Percentiles rank a stretch among this genome's conserved stretches.
phyloP scores from a whole-genome alignment of 2,888 invertebrate genomes.

The Agrochola lota region DNA sequence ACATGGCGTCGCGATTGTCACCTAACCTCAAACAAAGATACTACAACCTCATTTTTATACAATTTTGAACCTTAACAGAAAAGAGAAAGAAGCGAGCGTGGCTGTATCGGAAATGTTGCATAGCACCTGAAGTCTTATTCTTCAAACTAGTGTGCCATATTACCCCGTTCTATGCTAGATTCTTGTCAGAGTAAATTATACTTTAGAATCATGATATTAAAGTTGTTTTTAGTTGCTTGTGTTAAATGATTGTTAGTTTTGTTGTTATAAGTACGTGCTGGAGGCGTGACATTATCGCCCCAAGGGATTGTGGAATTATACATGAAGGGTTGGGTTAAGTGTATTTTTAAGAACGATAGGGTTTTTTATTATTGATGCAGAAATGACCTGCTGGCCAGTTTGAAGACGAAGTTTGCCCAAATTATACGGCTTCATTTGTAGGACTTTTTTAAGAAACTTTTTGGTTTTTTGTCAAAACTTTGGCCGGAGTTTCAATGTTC shows the following conservation, averaged over 20 bases:
- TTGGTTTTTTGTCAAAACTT: neutral
- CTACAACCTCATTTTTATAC: slow-evolving; percentile 37
- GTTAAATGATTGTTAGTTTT: slow-evolving; percentile 75
- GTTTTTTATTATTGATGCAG: slow-evolving; percentile 82
- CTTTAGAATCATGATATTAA: slow-evolving; percentile 51
- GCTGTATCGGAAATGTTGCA: slow-evolving; percentile 60
- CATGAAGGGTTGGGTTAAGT: slow-evolving; percentile 88
- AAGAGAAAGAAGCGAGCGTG: slow-evolving; percentile 59
- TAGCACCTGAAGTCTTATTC: slow-evolving; percentile 85
- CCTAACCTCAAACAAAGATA: slow-evolving; percentile 80
- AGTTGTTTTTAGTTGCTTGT: slow-evolving; percentile 57
- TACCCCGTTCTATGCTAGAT: slow-evolving; percentile 77
- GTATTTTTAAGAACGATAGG: slow-evolving; percentile 79
- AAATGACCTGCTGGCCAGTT: slow-evolving; percentile 75
- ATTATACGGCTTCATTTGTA: slow-evolving; percentile 44
- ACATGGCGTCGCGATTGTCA: slow-evolving; percentile 90
- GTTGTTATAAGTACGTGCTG: slow-evolving; percentile 83
- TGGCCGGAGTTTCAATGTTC: neutral
- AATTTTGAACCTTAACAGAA: slow-evolving; percentile 41
- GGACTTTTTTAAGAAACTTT: slow-evolving; percentile 9
- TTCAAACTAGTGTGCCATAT: slow-evolving; percentile 84
- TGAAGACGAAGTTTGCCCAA: slow-evolving; percentile 37
- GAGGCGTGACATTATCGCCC: slow-evolving; percentile 90
- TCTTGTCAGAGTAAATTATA: slow-evolving; percentile 52
- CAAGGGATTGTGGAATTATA: slow-evolving; percentile 86